Evolutionary conservation across 35 echinoderm and acorn worm genomes (phyloP), one percentile per base, ranked within the genome.

Genomic region (Ophioderma brevispina): DNA sequence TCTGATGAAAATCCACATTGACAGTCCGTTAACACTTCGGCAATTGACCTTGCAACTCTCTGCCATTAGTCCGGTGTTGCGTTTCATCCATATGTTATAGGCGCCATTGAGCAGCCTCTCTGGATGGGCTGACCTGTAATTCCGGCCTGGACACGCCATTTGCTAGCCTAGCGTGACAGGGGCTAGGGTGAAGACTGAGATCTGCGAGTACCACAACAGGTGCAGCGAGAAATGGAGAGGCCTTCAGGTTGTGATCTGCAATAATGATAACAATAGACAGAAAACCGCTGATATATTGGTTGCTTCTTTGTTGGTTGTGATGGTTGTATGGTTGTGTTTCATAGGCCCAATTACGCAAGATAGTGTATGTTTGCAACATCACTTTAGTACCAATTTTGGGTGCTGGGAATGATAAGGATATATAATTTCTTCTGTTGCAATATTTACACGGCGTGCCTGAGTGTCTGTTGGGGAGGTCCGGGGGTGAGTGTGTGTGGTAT

Each of bases 1-100:
- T n/a, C n/a, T n/a, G n/a, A n/a, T n/a, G n/a, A n/a, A n/a, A 99
- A 99, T 1, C 94, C 91, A 92, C 97, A 99, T 31, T 93, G 43
- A 78, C 97, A 99, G 50, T 88, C 33, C 81, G 30, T 93, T 89
- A 36, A 99, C 55, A 0, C 93, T 91, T 35, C 5, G 87, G 88
- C 3, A 99, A 77, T 10, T 40, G 85, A 52, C 82, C 64, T 77
- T 78, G 82, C 14, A 99, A 52, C 15, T 79, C 15, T 79, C 84
- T 10, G 32, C 37, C 38, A 55, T 32, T 55, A 82, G 86, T 34
- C 42, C 46, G 33, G 50, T 33, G 36, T 89, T 79, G 38, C 56
- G 38, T n/a, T 18, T 81, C 4, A 17, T 8, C 94, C 93, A 99
- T 79, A 77, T 76, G 14, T 49, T 21, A 77, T 92, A 99, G 28